A percentile compares a stretch with the other conserved stretches of the same genome.
Evolutionary conservation across 2,113 vertebrate species (phyloP).

Genomic region (Onychostruthus taczanowskii): DNA sequence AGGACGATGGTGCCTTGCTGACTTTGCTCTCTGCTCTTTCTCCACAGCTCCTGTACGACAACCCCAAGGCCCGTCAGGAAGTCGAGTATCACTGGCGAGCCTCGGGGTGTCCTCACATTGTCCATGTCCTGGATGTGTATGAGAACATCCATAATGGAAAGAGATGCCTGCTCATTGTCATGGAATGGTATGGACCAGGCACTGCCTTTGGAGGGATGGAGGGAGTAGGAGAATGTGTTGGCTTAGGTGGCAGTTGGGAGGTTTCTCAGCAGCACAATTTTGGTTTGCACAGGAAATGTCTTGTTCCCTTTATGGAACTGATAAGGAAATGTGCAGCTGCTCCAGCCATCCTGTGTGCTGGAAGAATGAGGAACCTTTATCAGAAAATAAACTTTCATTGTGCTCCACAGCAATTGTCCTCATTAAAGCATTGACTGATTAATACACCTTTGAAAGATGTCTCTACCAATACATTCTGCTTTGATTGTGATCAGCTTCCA

Average conservation of each 20-base stretch:
- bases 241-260: neutral
- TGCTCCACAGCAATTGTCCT: neutral
- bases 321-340: neutral
- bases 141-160: constrained; percentile 96
- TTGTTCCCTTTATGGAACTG: neutral
- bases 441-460: neutral
- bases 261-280: neutral
- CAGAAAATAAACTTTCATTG: neutral
- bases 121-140: constrained; percentile 86
- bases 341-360: neutral
- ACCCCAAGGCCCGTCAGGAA: constrained; percentile 90
- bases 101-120: constrained; percentile 88
- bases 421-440: neutral
- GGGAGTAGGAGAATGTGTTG: neutral
- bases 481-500: neutral
- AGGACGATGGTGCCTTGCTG: neutral
- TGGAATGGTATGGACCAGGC: constrained; percentile 89
- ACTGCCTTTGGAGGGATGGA: neutral
- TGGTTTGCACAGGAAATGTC: neutral
- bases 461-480: neutral
- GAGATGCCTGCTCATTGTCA: constrained; percentile 95
- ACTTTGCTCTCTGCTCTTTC: neutral
- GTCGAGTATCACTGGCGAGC: constrained; percentile 92
- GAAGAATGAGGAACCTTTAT: neutral
- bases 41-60: constrained; percentile 87